A percentile compares a stretch with the other conserved stretches of the same genome.
Conservation (phyloP, 1,140 invertebrate species). For the Heliconius hewitsoni region DNA sequence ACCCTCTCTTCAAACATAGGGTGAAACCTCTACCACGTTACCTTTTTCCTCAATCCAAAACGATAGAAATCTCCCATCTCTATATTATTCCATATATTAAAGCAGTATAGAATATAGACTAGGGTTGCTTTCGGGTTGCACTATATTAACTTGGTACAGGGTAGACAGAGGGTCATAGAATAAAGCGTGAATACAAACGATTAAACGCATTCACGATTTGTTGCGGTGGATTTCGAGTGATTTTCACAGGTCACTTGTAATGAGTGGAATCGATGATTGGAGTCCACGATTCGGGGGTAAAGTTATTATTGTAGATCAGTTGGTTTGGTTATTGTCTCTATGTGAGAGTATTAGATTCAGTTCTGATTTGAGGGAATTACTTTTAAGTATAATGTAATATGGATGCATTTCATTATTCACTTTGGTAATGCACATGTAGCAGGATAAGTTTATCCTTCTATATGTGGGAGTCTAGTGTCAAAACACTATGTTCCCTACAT, state of each 20-base stretch:
- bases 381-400: too few species aligned
- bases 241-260: slow-evolving; percentile 46
- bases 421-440: too few species aligned
- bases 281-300: background rate
- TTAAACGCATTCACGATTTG: slow-evolving; percentile 57
- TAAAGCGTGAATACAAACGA: slow-evolving; percentile 43
- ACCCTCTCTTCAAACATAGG: slow-evolving; percentile 51
- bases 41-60: background rate
- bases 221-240: slow-evolving; percentile 42
- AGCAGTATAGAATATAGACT: background rate
- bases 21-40: slow-evolving; percentile 38
- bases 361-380: too few species aligned
- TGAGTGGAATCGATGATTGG: slow-evolving; percentile 16
- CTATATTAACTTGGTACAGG: slow-evolving; percentile 35
- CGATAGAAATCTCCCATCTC: slow-evolving; percentile 18
- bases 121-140: background rate
- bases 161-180: slow-evolving; percentile 40
- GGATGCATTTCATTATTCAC: too few species aligned
- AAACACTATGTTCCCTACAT: too few species aligned
- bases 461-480: too few species aligned
- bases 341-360: too few species aligned
- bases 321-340: too few species aligned
- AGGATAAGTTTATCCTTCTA: too few species aligned
- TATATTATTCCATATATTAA: slow-evolving; percentile 7
- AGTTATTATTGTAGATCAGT: background rate